These are phyloP conservation scores for Mesoligia furuncula DNA, from an alignment of 2,888 invertebrate species.

Conservation along the genomic window DNA sequence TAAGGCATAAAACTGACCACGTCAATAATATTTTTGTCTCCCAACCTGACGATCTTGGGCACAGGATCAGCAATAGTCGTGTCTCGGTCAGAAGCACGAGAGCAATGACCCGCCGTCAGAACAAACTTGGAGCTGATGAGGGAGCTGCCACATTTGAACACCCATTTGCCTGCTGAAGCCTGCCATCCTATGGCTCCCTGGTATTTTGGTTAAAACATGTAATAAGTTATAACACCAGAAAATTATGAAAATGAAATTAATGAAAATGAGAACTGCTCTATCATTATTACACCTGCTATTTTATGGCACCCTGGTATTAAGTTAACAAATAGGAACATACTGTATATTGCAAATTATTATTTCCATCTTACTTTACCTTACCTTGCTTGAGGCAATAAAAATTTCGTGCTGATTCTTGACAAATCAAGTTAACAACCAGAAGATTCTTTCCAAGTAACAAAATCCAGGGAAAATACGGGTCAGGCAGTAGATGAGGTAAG, in stretches of 20 bases:
- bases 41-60: constrained; percentile 79
- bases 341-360: neutral
- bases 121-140: constrained; percentile 92
- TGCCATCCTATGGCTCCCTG: constrained; percentile 83
- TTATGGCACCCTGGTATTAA: constrained; percentile 3
- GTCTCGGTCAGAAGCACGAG: constrained; percentile 69
- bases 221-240: neutral
- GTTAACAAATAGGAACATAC: neutral
- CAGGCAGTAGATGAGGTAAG: neutral
- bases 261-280: neutral
- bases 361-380: neutral
- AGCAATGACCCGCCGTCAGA: constrained; percentile 93
- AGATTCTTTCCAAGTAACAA: neutral
- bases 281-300: too few species aligned
- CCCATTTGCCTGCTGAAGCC: constrained; percentile 71
- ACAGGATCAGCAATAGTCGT: constrained; percentile 68
- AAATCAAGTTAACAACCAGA: neutral
- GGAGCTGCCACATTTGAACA: constrained; percentile 91
- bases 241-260: too few species aligned
- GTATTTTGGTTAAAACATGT: constrained; percentile 25
- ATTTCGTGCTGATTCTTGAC: neutral
- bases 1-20: constrained; percentile 55
- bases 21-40: constrained; percentile 75
- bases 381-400: neutral
- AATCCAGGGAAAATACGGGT: neutral